Percentiles rank a stretch among this genome's conserved stretches.
phyloP scores from a whole-genome alignment of 2,888 invertebrate genomes.

The Gasteruption jaculator region DNA sequence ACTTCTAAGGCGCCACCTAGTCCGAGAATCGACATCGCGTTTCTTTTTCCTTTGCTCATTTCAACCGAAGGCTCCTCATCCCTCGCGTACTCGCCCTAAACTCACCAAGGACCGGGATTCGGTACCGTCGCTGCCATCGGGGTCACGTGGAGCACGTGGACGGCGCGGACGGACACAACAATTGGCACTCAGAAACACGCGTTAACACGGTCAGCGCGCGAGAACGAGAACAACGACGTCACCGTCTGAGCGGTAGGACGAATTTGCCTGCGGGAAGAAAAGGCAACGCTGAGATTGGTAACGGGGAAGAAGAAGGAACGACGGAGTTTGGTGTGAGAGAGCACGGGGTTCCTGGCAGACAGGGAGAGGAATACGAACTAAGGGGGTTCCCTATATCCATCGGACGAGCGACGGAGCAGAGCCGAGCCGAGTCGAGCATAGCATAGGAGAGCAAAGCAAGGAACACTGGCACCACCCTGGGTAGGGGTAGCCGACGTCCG shows the following conservation, averaged over 20 bases:
- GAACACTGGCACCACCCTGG: conserved; percentile 50
- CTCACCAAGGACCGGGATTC: too few species aligned
- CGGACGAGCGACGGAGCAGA: conserved; percentile 42
- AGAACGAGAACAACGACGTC: background rate
- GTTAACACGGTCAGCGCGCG: too few species aligned
- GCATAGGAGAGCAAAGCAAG: conserved; percentile 48
- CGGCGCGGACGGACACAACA: conserved; percentile 3
- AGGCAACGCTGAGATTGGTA: too few species aligned
- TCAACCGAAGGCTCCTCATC: too few species aligned
- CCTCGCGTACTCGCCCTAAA: too few species aligned
- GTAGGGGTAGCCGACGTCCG: conserved; percentile 53
- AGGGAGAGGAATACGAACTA: conserved; percentile 51
- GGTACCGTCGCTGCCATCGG: conserved; percentile 14
- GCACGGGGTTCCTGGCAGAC: conserved; percentile 47
- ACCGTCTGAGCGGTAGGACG: conserved; percentile 18
- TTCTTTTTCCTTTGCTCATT: too few species aligned
- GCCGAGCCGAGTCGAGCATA: conserved; percentile 42
- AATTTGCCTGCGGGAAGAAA: too few species aligned
- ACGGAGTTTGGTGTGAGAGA: too few species aligned
- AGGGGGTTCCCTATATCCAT: conserved; percentile 47
- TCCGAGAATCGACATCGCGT: too few species aligned
- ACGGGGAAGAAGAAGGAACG: conserved; percentile 13
- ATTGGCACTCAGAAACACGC: conserved; percentile 15
- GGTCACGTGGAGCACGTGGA: conserved; percentile 16
- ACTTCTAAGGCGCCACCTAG: conserved; percentile 33